Evolutionary conservation across 2,888 invertebrate genomes (phyloP), one percentile per base, ranked within the genome.

Genomic region (Trimorus sp.): DNA sequence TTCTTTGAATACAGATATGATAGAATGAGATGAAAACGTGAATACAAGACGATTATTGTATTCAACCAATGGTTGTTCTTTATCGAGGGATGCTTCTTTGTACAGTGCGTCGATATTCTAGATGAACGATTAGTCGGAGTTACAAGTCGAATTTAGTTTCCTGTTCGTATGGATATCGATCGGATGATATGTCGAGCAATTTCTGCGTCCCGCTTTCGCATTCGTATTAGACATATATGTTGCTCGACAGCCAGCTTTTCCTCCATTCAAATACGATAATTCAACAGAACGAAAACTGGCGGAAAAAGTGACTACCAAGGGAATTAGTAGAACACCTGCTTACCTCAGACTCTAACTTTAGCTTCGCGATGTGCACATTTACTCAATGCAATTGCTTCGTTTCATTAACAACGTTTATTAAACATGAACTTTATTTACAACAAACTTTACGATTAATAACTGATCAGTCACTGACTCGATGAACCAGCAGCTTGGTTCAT

Each of bases 11-110:
- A 37, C 6, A 58, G 68, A 59, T 66, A 56, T 81, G 68, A 60
- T 56, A 15, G 54, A 79, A 76, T 79, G 77, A 71, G 70, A 82
- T 74, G 73, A 69, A 84, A 83, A 78, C 82, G 82, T 77, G 65
- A 83, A 78, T 78, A 73, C 69, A 63, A 77, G 75, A 71, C 60
- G 56, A 62, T 54, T 26, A 42, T 62, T 76, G 68, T 58, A 73
- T 81, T 77, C 54, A 48, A 38, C 36, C 59, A 54, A 58, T 63
- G 51, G 63, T 84, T 40, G 68, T 65, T 59, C 40, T 45, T 58
- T 58, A 68, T 40, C 63, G 65, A 80, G 48, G 26, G 38, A 80
- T 80, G 75, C 70, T 49, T 11, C 56, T 75, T 60, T 51, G 58
- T 60, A 71, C 14, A 56, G 56, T 65, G 65, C 26, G 51, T 62